These are phyloP conservation scores for Chroicocephalus ridibundus DNA, from an alignment of 2,113 vertebrate species.

Conservation along the genomic window DNA sequence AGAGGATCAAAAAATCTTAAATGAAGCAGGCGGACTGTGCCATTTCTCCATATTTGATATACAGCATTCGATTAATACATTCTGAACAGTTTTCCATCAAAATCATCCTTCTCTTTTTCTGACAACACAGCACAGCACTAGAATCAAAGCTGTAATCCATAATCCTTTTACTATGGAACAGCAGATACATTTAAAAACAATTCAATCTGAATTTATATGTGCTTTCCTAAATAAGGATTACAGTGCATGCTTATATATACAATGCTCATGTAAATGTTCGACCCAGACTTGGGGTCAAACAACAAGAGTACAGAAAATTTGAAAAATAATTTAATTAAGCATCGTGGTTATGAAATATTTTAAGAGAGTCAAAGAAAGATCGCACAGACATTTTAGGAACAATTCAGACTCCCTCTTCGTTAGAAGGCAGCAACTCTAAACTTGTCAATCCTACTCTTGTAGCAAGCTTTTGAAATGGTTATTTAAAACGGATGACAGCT, in stretches of 20 bases:
- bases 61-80: not conserved
- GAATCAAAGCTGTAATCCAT: not conserved
- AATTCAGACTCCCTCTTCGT: not conserved
- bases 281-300: not conserved
- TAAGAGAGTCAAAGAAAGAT: not conserved
- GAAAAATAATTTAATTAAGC: slow-evolving; percentile 17
- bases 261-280: accelerated
- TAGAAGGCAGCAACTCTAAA: not conserved
- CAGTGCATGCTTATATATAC: not conserved
- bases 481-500: not conserved
- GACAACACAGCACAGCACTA: not conserved
- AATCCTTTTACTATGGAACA: not conserved
- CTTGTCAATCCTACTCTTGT: not conserved
- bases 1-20: not conserved
- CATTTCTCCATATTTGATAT: not conserved
- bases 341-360: not conserved
- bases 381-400: not conserved
- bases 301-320: not conserved
- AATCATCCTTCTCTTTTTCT: not conserved
- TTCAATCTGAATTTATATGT: not conserved
- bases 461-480: not conserved
- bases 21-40: not conserved
- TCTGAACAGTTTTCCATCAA: not conserved
- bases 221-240: not conserved
- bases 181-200: not conserved